Evolutionary conservation across 2,888 invertebrate genomes (phyloP), one percentile per base, ranked within the genome.

Genomic region (Himalopsyche japonica): DNA sequence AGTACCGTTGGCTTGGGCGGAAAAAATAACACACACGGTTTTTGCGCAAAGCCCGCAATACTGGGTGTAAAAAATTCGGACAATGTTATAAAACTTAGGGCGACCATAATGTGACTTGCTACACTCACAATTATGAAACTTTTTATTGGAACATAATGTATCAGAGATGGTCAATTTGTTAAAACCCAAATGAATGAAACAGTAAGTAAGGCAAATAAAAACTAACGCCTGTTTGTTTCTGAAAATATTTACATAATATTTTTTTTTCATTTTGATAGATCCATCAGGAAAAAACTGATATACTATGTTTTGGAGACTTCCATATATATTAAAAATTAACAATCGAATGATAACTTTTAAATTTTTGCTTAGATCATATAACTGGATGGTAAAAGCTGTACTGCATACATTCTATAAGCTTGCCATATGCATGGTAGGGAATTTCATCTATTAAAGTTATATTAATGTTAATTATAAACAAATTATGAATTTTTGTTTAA

Each of bases 1-100:
- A 80, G 76, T 85, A 85, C 84, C 85, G 81, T 24, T 47, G 48
- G 83, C 79, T 76, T 43, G 80, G 80, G 34, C 30, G 37, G 64
- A 77, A 84, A 85, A 86, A 85, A 57, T 57, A 57, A 57, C 57
- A 57, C 57, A 82, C 80, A 78, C 85, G 81, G 64, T 81, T 85
- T 84, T 83, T 82, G 57, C 76, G 30, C 43, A 57, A 76, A 76
- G 76, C 18, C 76, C 37, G 47, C 79, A 43, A 43, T 43, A 43
- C 43, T 43, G 43, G 77, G 79, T 20, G 76, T 48, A 83, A 82
- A 57, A 85, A 85, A 82, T 82, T 79, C 79, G 82, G 81, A 86
- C 84, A 81, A 77, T 80, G 85, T 81, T 80, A 84, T 84, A 85
- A 85, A 85, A 86, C 34, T 81, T 34, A 37, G 79, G 82, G 84